phyloP scores from a whole-genome alignment of 2,797 vertebrate species.

The Chlorospingus semifuscus region DNA sequence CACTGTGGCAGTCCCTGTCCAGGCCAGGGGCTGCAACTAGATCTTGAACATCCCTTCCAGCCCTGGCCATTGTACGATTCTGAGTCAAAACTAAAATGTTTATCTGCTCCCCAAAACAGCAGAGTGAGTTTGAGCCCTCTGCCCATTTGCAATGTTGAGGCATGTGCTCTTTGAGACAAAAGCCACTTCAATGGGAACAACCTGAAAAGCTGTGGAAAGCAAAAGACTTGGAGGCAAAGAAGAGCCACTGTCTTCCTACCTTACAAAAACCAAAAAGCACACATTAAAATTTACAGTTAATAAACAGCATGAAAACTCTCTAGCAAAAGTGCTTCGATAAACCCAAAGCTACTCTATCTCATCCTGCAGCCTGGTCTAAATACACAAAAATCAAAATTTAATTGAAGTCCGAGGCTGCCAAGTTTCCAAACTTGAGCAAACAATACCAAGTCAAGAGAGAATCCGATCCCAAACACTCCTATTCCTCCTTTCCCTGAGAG shows the following conservation, averaged over 20 bases:
- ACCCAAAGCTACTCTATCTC: background rate
- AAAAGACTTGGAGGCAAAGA: background rate
- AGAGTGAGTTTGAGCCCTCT: background rate
- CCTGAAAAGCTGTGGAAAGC: background rate
- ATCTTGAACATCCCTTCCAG: background rate
- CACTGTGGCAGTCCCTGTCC: background rate
- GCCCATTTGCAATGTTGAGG: background rate
- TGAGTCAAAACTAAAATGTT: background rate
- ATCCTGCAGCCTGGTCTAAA: slow-evolving; percentile 4
- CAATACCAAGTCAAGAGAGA: background rate
- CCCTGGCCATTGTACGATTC: background rate
- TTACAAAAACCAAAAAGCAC: background rate
- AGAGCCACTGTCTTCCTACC: background rate
- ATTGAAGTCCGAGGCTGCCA: background rate
- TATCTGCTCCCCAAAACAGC: background rate
- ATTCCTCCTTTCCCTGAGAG: background rate
- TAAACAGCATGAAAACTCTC: background rate
- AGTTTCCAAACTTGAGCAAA: slow-evolving; percentile 28
- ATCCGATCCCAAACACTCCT: background rate
- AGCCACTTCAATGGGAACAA: background rate
- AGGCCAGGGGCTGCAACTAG: background rate
- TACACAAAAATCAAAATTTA: slow-evolving; percentile 15
- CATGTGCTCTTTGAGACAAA: background rate
- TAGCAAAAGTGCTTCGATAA: background rate
- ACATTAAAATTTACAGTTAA: background rate